Percentiles rank a stretch among this genome's conserved stretches.
Conservation (phyloP, 2,888 invertebrate species). For the Disparrhopalites patrizii region DNA sequence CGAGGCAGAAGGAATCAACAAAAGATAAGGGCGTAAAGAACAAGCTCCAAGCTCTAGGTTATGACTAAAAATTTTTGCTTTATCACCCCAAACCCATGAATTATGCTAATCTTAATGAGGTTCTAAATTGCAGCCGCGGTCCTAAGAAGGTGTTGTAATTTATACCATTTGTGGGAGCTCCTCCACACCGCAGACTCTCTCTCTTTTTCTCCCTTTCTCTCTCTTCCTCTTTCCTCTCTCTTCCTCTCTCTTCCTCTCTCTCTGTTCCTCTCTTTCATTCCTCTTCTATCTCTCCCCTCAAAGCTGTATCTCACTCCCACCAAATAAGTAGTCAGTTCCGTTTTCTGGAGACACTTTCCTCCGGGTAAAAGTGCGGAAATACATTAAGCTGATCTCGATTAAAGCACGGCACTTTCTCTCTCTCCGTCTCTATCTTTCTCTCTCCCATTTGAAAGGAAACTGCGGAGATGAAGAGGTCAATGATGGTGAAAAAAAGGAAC, state of each 20-base stretch:
- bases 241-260: neutral
- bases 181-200: neutral
- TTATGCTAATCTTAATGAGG: constrained; percentile 10
- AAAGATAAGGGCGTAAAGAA: neutral
- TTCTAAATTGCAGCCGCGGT: neutral
- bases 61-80: neutral
- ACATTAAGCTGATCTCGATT: neutral
- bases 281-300: neutral
- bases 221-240: neutral
- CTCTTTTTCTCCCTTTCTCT: neutral
- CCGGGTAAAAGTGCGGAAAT: neutral
- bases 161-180: neutral
- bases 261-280: neutral
- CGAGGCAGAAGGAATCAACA: no score
- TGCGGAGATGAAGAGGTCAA: neutral
- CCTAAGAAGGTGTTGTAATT: constrained; percentile 1
- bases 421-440: no score
- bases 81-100: neutral
- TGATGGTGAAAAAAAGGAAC: neutral
- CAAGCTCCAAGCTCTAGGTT: neutral
- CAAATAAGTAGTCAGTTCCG: no score
- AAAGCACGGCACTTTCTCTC: neutral
- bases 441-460: no score
- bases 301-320: no score
- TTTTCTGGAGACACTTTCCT: no score